A percentile compares a stretch with the other conserved stretches of the same genome.
phyloP scores from a whole-genome alignment of 2,888 invertebrate genomes.

The Drosophila nigricruria region DNA sequence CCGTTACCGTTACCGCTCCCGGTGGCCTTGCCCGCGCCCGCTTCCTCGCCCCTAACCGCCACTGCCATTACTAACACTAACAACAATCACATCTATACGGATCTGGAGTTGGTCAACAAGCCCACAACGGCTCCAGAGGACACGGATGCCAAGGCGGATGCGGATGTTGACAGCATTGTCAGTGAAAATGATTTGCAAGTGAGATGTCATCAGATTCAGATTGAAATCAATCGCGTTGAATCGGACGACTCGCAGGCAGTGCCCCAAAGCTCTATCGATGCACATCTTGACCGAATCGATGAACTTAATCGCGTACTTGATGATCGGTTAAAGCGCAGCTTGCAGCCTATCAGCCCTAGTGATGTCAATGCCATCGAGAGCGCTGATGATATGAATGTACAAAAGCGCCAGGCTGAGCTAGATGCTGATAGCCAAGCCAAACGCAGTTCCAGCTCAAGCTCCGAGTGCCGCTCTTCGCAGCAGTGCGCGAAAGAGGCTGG shows the following conservation, averaged over 20 bases:
- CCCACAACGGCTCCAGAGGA: neutral
- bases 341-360: slow-evolving; percentile 59
- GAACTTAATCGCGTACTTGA: slow-evolving; percentile 83
- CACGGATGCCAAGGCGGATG: slow-evolving; percentile 5
- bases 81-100: slow-evolving; percentile 84
- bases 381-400: slow-evolving; percentile 45
- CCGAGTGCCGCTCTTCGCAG: slow-evolving; percentile 76
- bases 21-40: slow-evolving; percentile 16
- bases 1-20: slow-evolving; percentile 11
- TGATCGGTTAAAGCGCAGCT: slow-evolving; percentile 81
- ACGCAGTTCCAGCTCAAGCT: slow-evolving; percentile 81
- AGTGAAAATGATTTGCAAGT: slow-evolving; percentile 51
- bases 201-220: slow-evolving; percentile 61
- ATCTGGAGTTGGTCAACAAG: slow-evolving; percentile 75
- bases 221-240: slow-evolving; percentile 78
- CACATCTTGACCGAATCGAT: slow-evolving; percentile 84
- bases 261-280: slow-evolving; percentile 83
- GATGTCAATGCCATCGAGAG: slow-evolving; percentile 82
- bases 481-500: slow-evolving; percentile 52
- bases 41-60: slow-evolving; percentile 35
- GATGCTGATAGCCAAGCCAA: slow-evolving; percentile 65
- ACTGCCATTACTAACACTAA: slow-evolving; percentile 68
- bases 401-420: slow-evolving; percentile 15
- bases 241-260: neutral
- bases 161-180: slow-evolving; percentile 50